Conservation (phyloP, 1,140 invertebrate species). For the Apis laboriosa region DNA sequence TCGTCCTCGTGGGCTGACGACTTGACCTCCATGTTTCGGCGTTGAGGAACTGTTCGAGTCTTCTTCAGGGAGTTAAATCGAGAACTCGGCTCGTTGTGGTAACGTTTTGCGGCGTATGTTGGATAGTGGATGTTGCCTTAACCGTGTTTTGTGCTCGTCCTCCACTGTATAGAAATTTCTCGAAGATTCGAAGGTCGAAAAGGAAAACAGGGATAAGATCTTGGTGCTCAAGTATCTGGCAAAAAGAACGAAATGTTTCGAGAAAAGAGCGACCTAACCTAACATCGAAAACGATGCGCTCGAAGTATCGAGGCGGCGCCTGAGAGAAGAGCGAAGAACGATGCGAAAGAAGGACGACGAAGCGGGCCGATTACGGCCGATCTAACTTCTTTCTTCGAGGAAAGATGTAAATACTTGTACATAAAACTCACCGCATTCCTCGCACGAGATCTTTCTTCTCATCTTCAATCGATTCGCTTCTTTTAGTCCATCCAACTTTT, state of each 20-base stretch:
- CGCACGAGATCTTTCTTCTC: conserved; percentile 61
- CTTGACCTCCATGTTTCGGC: conserved; percentile 3
- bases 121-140: neutral
- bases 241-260: neutral
- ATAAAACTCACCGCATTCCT: conserved; percentile 76
- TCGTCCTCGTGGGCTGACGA: conserved; percentile 40
- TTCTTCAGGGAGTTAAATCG: conserved; percentile 11
- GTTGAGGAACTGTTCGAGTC: conserved; percentile 16
- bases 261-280: neutral
- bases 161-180: conserved; percentile 14
- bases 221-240: neutral
- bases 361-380: conserved; percentile 8
- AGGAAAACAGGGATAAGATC: neutral
- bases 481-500: neutral
- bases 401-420: conserved; percentile 76
- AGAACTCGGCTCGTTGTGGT: neutral
- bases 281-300: neutral
- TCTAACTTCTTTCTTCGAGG: conserved; percentile 42
- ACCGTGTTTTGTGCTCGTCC: neutral
- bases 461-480: conserved; percentile 32
- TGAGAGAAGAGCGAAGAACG: conserved; percentile 2
- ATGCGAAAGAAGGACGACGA: conserved; percentile 16
- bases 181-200: neutral
- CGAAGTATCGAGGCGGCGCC: neutral
- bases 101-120: neutral